Evolutionary conservation across 23 tunicate genomes (phyloP), one percentile per base, ranked within the genome.

Genomic region (Ascidia mentula): DNA sequence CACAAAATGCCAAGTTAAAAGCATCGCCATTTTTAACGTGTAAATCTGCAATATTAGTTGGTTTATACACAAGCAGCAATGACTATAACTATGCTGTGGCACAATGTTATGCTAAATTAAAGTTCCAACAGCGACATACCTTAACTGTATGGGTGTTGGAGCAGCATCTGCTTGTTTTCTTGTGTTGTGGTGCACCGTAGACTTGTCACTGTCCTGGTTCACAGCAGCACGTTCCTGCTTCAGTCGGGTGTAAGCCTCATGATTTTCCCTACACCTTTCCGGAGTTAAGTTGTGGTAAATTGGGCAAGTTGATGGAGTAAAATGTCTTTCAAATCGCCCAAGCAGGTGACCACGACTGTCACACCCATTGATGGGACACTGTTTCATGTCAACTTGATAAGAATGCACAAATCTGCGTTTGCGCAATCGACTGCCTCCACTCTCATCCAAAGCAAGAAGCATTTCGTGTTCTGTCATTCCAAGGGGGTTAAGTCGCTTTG

Each of bases 281-380:
- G 97, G 97, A 28, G 97, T 92, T 45, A 92, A 79, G 59, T 95
- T 95, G 69, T 95, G 99, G 71, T 85, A 89, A 28, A 95, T 69
- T 34, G 99, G 99, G 39, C 99, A 95, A 0, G 99, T 87, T 0
- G 90, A 87, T 15, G 74, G 73, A 6, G 94, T 89, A 38, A 89
- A 95, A 82, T 95, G 99, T 26, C 94, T 73, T 70, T 88, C 94
- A 59, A 80, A 88, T 22, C 85, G 81, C 59, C 99, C 99, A 80
- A 83, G 72, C 38, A 95, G 78, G 46, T 95, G 99, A 0, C 95
- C 95, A 34, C 84, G 87, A 0, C 95, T 89, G 72, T 95, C 91
- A 74, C 99, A 95, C 40, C 91, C 94, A 33, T 86, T 53, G 24
- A 92, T 82, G 18, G 99, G 99, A 42, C 99, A 95, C 72, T 87